A percentile compares a stretch with the other conserved stretches of the same genome.
Conservation (phyloP, 2,888 invertebrate species). For the Eustalomyia histrio region DNA sequence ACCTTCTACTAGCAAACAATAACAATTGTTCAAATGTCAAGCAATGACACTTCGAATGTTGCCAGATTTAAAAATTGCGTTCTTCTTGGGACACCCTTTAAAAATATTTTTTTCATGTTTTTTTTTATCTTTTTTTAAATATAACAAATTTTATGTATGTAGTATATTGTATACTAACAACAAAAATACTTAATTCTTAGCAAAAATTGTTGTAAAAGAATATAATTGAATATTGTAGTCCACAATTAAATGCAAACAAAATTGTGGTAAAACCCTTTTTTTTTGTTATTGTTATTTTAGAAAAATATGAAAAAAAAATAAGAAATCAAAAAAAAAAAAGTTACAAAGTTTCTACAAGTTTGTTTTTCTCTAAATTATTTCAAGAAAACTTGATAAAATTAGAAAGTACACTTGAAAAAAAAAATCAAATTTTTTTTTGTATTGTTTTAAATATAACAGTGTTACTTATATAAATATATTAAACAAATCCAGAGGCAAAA, state of each 20-base stretch:
- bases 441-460: too few species aligned
- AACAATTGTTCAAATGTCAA: too few species aligned
- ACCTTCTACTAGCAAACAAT: too few species aligned
- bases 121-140: neutral
- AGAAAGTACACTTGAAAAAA: constrained; percentile 26
- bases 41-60: too few species aligned
- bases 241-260: constrained; percentile 47
- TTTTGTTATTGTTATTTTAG: neutral
- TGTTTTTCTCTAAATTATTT: constrained; percentile 34
- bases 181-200: constrained; percentile 28
- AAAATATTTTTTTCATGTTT: constrained; percentile 24
- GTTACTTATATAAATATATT: too few species aligned
- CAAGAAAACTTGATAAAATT: constrained; percentile 30
- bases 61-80: too few species aligned
- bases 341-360: constrained; percentile 15
- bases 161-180: neutral
- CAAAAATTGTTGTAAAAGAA: neutral
- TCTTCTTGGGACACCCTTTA: too few species aligned
- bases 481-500: too few species aligned
- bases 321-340: neutral
- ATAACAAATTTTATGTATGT: neutral
- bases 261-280: constrained; percentile 31
- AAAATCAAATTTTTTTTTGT: neutral
- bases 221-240: constrained; percentile 41
- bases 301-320: neutral